Percentiles rank a stretch among this genome's conserved stretches.
Conservation (phyloP, 2,797 vertebrate genomes). For the Chaenodraco wilsoni region DNA sequence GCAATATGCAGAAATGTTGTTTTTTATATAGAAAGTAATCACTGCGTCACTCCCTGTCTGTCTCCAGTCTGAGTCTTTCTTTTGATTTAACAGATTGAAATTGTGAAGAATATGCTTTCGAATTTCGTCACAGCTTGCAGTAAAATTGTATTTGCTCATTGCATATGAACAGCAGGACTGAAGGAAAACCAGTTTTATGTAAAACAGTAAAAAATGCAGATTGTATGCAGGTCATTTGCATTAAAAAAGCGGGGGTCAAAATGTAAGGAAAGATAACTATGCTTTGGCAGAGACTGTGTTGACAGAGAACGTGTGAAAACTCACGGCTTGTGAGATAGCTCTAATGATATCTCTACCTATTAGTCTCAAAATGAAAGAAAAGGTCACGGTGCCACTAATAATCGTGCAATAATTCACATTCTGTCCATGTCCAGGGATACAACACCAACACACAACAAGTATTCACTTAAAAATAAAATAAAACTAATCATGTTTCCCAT, state of each 20-base stretch:
- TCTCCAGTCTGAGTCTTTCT: background rate
- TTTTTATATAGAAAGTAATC: constrained; percentile 22
- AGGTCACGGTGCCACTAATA: constrained; percentile 43
- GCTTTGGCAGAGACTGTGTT: constrained; percentile 23
- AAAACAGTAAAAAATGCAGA: background rate
- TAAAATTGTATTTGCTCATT: background rate
- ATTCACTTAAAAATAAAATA: background rate
- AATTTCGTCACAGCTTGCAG: constrained; percentile 1
- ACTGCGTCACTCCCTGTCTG: background rate
- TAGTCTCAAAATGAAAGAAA: constrained; percentile 59
- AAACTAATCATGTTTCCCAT: background rate
- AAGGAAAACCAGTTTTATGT: background rate
- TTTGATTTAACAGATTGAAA: constrained; percentile 7
- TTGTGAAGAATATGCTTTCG: background rate
- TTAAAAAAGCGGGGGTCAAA: background rate
- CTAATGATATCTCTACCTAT: constrained; percentile 64
- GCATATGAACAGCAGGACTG: background rate
- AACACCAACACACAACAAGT: background rate
- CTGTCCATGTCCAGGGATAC: background rate
- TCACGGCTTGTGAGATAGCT: constrained; percentile 52
- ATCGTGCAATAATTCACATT: background rate
- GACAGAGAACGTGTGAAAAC: constrained; percentile 57
- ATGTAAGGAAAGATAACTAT: constrained; percentile 24
- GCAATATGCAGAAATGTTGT: constrained; percentile 11
- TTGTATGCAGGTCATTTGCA: background rate